phyloP scores from a whole-genome alignment of 1,140 invertebrate genomes.

The Drosophila paulistorum region DNA sequence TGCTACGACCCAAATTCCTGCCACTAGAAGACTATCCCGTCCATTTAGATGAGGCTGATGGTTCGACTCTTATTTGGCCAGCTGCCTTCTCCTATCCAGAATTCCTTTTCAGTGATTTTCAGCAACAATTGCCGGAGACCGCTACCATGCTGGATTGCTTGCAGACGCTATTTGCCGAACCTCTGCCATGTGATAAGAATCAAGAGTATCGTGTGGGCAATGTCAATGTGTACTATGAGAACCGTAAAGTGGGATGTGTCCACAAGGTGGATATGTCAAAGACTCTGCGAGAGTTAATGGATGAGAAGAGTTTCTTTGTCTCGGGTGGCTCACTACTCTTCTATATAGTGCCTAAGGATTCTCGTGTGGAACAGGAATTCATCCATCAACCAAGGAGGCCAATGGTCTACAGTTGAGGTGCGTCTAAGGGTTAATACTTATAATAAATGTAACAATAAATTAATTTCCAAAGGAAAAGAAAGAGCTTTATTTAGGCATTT shows the following conservation, averaged over 20 bases:
- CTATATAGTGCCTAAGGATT: slow-evolving; percentile 71
- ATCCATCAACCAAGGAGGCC: slow-evolving; percentile 64
- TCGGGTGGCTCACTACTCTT: slow-evolving; percentile 70
- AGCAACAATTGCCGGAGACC: slow-evolving; percentile 89
- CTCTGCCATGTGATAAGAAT: slow-evolving; percentile 89
- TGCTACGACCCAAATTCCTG: slow-evolving; percentile 82
- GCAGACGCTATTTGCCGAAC: slow-evolving; percentile 88
- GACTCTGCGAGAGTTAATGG: slow-evolving; percentile 87
- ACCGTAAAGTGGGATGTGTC: slow-evolving; percentile 86
- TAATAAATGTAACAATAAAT: too few species aligned
- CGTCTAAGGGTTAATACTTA: background rate
- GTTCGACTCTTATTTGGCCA: slow-evolving; percentile 89
- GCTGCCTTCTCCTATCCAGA: slow-evolving; percentile 93
- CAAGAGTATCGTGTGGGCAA: slow-evolving; percentile 87
- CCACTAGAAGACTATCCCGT: slow-evolving; percentile 76
- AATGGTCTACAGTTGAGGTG: slow-evolving; percentile 59
- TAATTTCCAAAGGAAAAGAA: too few species aligned
- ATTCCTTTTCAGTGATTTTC: slow-evolving; percentile 88
- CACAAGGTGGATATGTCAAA: slow-evolving; percentile 86
- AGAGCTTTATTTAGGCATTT: slow-evolving; percentile 43
- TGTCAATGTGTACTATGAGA: slow-evolving; percentile 92
- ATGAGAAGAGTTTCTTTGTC: slow-evolving; percentile 83
- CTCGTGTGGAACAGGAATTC: slow-evolving; percentile 67
- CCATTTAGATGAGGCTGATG: slow-evolving; percentile 77
- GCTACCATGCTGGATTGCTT: slow-evolving; percentile 89